Evolutionary conservation across 2,888 invertebrate genomes (phyloP), one percentile per base, ranked within the genome.

Genomic region (Macaria notata): DNA sequence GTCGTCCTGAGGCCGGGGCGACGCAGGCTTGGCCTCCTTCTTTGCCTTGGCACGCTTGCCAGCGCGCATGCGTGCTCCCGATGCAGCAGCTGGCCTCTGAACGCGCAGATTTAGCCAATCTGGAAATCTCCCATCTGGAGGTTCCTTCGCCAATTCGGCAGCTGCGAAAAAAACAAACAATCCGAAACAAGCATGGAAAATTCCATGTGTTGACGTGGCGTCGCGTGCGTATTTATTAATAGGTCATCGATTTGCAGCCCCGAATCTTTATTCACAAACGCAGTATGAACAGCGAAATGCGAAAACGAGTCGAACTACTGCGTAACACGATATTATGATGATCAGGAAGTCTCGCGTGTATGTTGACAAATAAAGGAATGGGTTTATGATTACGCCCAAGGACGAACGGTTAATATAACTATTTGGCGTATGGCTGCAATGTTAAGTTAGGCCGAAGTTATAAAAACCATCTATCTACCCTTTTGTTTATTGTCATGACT

Each of bases 91-190:
- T 49, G 85, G 86, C 63, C 91, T 82, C 63, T 91, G 90, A 48
- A 88, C 84, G 53, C 88, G 86, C 58, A 83, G 78, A 70, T 87
- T 76, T 71, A 90, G 54, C 92, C 92, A 86, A 77, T 89, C 85
- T 64, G 86, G 73, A 71, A 90, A 92, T 63, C 92, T 83, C 39
- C 86, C 85, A 31, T 69, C 72, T 4, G 92, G 91, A 1, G 92
- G 92, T 64, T 92, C 90, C 60, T 86, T 80, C 4, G 86, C 84
- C 61, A 93, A 75, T 55, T 93, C 86, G 61, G 81, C 88, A 58
- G 93, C 93, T 93, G 75, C 6, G 9, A 41, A 41, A 76, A 73
- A 59, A 52, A 44, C n/a, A 54, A 43, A 42, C 31, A 54, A 19
- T 31, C 48, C 39, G 42, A 41, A 48, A 33, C 47, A 42, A n/a